Evolutionary conservation across 2,113 vertebrate species (phyloP).

Genomic region (Menidia beryllina): DNA sequence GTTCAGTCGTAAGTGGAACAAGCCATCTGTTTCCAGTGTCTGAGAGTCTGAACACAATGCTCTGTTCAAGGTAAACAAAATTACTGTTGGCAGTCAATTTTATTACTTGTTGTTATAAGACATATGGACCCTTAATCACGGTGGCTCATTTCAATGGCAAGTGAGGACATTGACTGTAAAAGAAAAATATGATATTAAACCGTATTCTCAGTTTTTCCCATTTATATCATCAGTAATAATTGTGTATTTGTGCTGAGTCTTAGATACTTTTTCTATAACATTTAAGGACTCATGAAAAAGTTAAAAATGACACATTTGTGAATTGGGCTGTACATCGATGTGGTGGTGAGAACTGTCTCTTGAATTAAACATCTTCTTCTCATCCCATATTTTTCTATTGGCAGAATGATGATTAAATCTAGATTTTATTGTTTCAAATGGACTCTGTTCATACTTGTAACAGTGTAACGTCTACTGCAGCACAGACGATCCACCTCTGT

Average conservation of each 20-base stretch:
- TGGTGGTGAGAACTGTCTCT: no score
- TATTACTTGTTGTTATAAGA: slow-evolving; percentile 8
- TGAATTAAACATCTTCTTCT: background rate
- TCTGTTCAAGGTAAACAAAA: slow-evolving; percentile 23
- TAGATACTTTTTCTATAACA: no score
- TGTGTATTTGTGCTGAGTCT: background rate
- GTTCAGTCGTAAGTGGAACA: slow-evolving; percentile 25
- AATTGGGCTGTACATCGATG: no score
- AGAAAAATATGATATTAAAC: background rate
- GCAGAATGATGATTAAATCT: background rate
- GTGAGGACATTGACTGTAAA: background rate
- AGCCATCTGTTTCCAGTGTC: slow-evolving; percentile 19
- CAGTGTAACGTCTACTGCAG: background rate
- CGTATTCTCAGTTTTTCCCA: background rate
- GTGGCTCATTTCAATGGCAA: background rate
- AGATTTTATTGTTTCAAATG: background rate
- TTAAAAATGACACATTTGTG: background rate
- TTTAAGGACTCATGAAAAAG: no score
- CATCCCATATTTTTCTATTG: background rate
- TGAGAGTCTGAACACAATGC: slow-evolving; percentile 23
- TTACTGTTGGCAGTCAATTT: slow-evolving; percentile 13
- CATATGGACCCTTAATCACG: background rate
- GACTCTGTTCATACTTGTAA: background rate
- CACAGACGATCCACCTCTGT: background rate
- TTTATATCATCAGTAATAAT: background rate